Conservation (phyloP, 2,888 invertebrate species). For the Alcis repandata region DNA sequence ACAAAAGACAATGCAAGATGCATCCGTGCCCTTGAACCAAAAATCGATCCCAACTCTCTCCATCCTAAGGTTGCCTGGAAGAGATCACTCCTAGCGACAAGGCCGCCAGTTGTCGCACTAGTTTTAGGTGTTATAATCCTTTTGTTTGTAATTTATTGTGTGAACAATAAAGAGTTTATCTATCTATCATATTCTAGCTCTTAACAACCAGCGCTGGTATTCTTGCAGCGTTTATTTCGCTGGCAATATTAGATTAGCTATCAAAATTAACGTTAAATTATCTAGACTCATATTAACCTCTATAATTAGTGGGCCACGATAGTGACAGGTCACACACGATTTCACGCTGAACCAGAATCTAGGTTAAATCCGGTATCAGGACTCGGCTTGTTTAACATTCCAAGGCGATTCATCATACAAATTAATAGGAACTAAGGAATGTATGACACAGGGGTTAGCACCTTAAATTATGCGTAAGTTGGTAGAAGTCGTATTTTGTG, state of each 20-base stretch:
- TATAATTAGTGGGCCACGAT: neutral
- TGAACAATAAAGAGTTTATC: too few relatives aligned
- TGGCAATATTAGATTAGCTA: neutral
- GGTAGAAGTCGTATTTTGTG: neutral
- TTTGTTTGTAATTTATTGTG: too few relatives aligned
- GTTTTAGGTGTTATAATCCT: too few relatives aligned
- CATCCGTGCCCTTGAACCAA: too few relatives aligned
- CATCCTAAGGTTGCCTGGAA: too few relatives aligned
- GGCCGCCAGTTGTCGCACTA: too few relatives aligned
- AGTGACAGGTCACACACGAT: slow-evolving; percentile 25
- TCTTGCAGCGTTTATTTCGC: too few relatives aligned
- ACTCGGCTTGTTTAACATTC: slow-evolving; percentile 9
- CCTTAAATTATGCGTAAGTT: neutral
- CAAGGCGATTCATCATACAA: slow-evolving; percentile 10
- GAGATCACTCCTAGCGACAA: too few relatives aligned
- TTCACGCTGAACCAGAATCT: slow-evolving; percentile 18
- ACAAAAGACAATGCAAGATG: too few relatives aligned
- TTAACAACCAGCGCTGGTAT: too few relatives aligned
- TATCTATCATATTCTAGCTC: too few relatives aligned
- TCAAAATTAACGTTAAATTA: neutral
- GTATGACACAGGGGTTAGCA: neutral
- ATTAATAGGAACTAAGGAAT: slow-evolving; percentile 11
- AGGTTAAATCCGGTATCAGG: slow-evolving; percentile 20
- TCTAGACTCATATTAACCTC: neutral
- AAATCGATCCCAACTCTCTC: too few relatives aligned